Conservation (phyloP, 2,113 vertebrate species). For the Scomber colias region DNA sequence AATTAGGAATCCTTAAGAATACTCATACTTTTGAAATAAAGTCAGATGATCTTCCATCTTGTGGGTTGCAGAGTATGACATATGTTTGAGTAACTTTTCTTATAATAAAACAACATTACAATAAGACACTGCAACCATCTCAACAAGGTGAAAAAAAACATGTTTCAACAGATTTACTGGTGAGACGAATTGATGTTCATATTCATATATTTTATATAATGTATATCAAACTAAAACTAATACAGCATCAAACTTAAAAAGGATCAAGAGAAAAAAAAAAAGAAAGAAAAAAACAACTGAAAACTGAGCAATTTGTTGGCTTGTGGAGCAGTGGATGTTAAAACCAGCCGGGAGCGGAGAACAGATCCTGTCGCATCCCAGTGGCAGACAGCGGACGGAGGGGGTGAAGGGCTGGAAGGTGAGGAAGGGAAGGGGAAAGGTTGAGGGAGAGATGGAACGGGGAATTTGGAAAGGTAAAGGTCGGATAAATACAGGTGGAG, state of each 20-base stretch:
- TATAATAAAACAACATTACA: background rate
- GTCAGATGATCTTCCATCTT: too few relatives aligned
- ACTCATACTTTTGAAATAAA: too few relatives aligned
- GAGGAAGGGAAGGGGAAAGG: background rate
- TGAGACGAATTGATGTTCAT: slow-evolving; percentile 82
- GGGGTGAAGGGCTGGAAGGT: slow-evolving; percentile 16
- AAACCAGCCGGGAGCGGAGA: slow-evolving; percentile 57
- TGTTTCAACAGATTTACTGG: slow-evolving; percentile 69
- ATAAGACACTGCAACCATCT: background rate
- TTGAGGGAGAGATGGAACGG: background rate
- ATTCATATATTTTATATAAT: slow-evolving; percentile 87
- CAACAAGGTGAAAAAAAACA: background rate
- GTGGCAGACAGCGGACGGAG: slow-evolving; percentile 25
- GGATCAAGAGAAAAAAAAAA: slow-evolving; percentile 59
- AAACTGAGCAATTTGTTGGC: slow-evolving; percentile 64
- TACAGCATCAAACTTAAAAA: slow-evolving; percentile 88
- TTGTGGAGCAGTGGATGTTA: slow-evolving; percentile 65
- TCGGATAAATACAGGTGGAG: slow-evolving; percentile 53
- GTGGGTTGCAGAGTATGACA: too few relatives aligned
- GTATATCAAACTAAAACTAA: slow-evolving; percentile 88
- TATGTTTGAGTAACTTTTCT: too few relatives aligned
- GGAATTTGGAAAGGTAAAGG: slow-evolving; percentile 7
- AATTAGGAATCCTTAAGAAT: too few relatives aligned
- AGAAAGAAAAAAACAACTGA: slow-evolving; percentile 42
- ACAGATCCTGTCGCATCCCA: slow-evolving; percentile 41